A percentile compares a stretch with the other conserved stretches of the same genome.
phyloP scores from a whole-genome alignment of 2,888 invertebrate species.

The Phyto melanocephala region DNA sequence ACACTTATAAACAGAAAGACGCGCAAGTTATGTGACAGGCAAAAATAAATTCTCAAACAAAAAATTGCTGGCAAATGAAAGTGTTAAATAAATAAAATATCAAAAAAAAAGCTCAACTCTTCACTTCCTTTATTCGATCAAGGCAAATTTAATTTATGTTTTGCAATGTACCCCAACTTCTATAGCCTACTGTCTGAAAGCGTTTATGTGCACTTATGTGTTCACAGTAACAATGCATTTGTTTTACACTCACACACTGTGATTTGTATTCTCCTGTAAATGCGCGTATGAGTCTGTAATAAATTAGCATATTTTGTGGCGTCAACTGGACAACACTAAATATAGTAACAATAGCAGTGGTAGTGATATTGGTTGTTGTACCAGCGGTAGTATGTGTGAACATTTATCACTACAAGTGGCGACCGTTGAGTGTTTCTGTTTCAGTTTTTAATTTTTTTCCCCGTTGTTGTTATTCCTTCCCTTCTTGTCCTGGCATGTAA shows the following conservation, averaged over 20 bases:
- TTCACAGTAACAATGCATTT: constrained; percentile 42
- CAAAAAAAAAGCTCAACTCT: too few species aligned
- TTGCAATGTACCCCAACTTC: too few species aligned
- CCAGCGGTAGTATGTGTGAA: constrained; percentile 34
- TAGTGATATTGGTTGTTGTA: not conserved
- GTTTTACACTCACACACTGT: constrained; percentile 7
- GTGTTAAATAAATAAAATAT: not conserved
- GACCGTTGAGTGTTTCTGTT: constrained; percentile 51
- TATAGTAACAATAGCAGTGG: not conserved
- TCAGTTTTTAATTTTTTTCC: not conserved
- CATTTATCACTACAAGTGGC: constrained; percentile 64
- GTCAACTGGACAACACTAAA: constrained; percentile 60
- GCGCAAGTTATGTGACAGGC: not conserved
- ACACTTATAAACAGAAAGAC: not conserved
- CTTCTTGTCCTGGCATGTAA: constrained; percentile 13
- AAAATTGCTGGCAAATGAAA: not conserved
- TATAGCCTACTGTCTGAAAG: not conserved
- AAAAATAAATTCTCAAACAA: not conserved
- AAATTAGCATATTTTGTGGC: constrained; percentile 67
- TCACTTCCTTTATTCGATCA: too few species aligned
- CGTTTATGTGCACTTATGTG: not conserved
- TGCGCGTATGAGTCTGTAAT: constrained; percentile 47
- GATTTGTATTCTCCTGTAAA: constrained; percentile 24
- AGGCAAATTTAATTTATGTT: too few species aligned
- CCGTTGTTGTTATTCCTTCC: not conserved